Evolutionary conservation across 2,888 invertebrate species (phyloP).

Genomic region (Drosophila macrospina): DNA sequence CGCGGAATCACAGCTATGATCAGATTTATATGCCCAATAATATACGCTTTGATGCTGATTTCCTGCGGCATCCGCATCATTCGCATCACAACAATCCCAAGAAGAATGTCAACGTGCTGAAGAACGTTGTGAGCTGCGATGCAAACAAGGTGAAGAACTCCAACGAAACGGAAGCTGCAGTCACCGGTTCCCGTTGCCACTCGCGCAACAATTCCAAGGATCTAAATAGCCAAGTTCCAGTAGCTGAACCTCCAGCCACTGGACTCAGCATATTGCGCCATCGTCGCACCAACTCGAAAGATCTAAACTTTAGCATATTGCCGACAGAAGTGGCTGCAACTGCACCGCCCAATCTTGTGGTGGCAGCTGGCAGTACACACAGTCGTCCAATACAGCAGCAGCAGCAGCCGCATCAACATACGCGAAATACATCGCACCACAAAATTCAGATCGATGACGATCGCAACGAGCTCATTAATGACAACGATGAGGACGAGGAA

Average conservation of each 20-base stretch:
- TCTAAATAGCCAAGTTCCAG: slow-evolving; percentile 73
- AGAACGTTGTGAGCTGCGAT: slow-evolving; percentile 78
- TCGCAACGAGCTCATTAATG: slow-evolving; percentile 79
- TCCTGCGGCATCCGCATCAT: slow-evolving; percentile 79
- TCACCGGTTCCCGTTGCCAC: slow-evolving; percentile 82
- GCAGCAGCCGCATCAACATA: slow-evolving; percentile 60
- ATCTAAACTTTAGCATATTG: slow-evolving; percentile 82
- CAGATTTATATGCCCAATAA: slow-evolving; percentile 86
- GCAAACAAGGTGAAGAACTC: slow-evolving; percentile 83
- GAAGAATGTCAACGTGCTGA: slow-evolving; percentile 84
- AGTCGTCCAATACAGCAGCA: slow-evolving; percentile 24
- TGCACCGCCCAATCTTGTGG: background rate
- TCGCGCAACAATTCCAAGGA: slow-evolving; percentile 87
- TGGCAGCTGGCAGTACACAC: slow-evolving; percentile 16
- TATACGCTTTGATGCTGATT: slow-evolving; percentile 85
- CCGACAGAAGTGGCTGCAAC: slow-evolving; percentile 26
- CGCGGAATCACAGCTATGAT: slow-evolving; percentile 85
- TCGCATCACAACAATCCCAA: slow-evolving; percentile 69
- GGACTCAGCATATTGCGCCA: slow-evolving; percentile 86
- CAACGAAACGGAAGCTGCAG: slow-evolving; percentile 79
- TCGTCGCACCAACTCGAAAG: slow-evolving; percentile 88
- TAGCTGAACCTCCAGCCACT: slow-evolving; percentile 44
- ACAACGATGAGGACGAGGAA: slow-evolving; percentile 73
- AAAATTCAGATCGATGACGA: slow-evolving; percentile 85
- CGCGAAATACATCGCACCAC: slow-evolving; percentile 83